phyloP scores from a whole-genome alignment of 2,113 vertebrate species.

The Myiopsitta monachus region DNA sequence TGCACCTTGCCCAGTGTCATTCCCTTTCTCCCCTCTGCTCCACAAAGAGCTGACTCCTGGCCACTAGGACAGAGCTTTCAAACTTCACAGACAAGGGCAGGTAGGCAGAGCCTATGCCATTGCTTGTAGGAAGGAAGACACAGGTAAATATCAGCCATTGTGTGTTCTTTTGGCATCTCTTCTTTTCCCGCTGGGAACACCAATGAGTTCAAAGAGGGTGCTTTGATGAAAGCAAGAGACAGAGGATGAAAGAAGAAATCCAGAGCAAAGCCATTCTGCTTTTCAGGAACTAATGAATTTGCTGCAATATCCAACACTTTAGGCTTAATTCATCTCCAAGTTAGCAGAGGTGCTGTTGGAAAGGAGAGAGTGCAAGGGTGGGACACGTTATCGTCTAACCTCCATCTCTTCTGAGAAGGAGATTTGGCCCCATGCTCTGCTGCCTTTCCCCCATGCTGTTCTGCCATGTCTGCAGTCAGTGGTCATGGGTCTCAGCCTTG shows the following conservation, averaged over 20 bases:
- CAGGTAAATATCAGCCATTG: neutral
- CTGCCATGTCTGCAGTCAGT: neutral
- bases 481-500: fast-evolving
- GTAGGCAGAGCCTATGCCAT: neutral
- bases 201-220: neutral
- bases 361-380: neutral
- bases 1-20: fast-evolving
- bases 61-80: neutral
- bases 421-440: neutral
- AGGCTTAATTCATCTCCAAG: neutral
- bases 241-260: neutral
- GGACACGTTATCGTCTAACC: neutral
- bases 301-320: neutral
- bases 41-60: neutral
- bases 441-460: neutral
- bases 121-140: neutral
- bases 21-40: neutral
- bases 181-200: neutral
- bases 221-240: neutral
- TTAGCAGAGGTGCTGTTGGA: neutral
- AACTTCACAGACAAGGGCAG: neutral
- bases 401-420: neutral
- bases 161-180: neutral
- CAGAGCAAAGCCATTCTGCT: neutral
- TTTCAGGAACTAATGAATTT: neutral